Base-by-base conservation (phyloP, 2,797 vertebrate genomes). In the Pseudomugil gertrudae region DNA sequence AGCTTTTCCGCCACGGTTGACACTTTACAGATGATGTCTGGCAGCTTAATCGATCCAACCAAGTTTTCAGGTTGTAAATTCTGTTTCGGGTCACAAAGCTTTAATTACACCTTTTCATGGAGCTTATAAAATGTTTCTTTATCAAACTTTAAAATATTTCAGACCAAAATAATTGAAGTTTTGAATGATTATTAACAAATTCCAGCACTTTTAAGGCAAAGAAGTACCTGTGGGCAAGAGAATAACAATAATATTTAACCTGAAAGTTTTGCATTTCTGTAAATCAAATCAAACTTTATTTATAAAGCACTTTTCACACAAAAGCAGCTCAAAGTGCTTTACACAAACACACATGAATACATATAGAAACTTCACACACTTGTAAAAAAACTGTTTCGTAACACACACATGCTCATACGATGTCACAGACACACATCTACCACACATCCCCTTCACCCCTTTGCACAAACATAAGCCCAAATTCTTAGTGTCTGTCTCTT, bases 11-110 rank as follows among this genome's bases (percentile, higher is more conserved):
- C 30, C 40, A 63, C 66, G 38, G 47, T 29, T 66, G 55, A 65
- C 51, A 57, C 48, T 57, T 63, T 54, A 76, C 69, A 76, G 51
- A 72, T 57, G 52, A 48, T 29, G 36, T 30, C 14, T 52, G 26
- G 17, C 10, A 24, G 35, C 21, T n/a, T n/a, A 61, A 57, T 47
- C 24, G 27, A 32, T 17, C 56, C 53, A 23, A 27, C 43, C 55
- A 35, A 56, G 26, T 50, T 24, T 50, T 50, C 23, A 14, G 47
- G 47, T 6, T 24, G 23, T 6, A 26, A 26, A 26, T 6, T 2
- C 10, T 4, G 24, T 24, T 45, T 26, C 10, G 23, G 23, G 47
- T 26, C 47, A 50, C 47, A 26, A 26, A 24, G n/a, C 45, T 10
- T 11, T 14, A 23, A 50, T 50, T 14, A 50, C 23, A 19, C n/a